Evolutionary conservation across 1,140 invertebrate species (phyloP), one percentile per base, ranked within the genome.

Genomic region (Colletes gigas): DNA sequence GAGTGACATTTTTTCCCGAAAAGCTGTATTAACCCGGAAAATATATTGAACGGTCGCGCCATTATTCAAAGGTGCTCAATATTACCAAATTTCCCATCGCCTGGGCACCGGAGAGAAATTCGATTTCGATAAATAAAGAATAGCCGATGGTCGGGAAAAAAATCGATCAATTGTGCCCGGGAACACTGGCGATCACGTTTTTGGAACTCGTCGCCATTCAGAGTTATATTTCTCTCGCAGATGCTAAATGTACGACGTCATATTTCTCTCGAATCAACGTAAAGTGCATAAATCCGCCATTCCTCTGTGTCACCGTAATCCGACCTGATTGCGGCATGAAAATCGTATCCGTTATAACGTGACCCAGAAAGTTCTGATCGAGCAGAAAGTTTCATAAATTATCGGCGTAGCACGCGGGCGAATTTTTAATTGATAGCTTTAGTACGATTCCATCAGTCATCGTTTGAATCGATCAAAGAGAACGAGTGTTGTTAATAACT

Each of bases 151-250:
- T 9, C 9, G 21, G 50, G 12, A 50, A 71, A 68, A 67, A 60
- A 54, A 68, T 79, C 65, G 21, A 68, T 57, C 65, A 65, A 6
- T 21, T 63, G 44, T 30, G 70, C 47, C 70, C 50, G 80, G 44
- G 62, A 30, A 44, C 63, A 78, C 72, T 82, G 72, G 72, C 60
- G 65, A 65, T 21, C 52, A 19, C 52, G 65, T 78, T 73, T 44
- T 15, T 15, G 30, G 30, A 9, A 5, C 6, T 30, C 19, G 15
- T 55, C 41, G 39, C 17, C 19, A 57, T 39, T 30, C 52, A 67
- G 55, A 41, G 74, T 66, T 72, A 55, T 77, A 78, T 41, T 57
- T 78, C 52, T 21, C n/a, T 62, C 44, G 41, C 30, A 12, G 70
- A 74, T 84, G 82, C 74, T 73, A 68, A 68, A 62, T 17, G 19